Evolutionary conservation across 2,113 vertebrate species (phyloP).

Genomic region (Camelus dromedarius): DNA sequence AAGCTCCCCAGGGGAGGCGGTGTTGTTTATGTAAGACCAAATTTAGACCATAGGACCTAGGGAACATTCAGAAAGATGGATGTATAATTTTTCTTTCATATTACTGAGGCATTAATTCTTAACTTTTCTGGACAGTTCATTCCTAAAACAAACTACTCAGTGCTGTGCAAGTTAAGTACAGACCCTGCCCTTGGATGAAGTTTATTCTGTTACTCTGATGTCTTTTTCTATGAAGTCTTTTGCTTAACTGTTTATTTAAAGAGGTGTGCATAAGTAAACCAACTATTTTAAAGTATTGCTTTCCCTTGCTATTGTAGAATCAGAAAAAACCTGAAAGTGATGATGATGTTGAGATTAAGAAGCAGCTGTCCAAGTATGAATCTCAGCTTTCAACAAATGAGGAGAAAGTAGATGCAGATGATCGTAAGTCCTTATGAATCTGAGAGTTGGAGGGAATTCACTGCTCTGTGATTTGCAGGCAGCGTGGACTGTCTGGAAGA

Average conservation of each 20-base stretch:
- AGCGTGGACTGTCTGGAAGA: background rate
- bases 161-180: background rate
- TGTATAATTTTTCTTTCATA: background rate
- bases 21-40: background rate
- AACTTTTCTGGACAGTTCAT: background rate
- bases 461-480: background rate
- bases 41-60: background rate
- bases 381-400: slow-evolving; percentile 89
- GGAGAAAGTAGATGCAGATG: slow-evolving; percentile 91
- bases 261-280: background rate
- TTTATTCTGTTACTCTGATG: background rate
- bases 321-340: slow-evolving; percentile 93
- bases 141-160: background rate
- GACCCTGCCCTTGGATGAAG: background rate
- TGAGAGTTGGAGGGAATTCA: background rate
- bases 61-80: background rate
- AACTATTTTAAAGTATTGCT: slow-evolving; percentile 50
- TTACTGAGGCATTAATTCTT: background rate
- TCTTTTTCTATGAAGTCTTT: slow-evolving; percentile 8
- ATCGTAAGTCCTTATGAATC: slow-evolving; percentile 89
- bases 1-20: background rate
- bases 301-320: slow-evolving; percentile 85
- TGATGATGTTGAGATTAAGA: slow-evolving; percentile 92
- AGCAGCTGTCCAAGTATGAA: slow-evolving; percentile 86
- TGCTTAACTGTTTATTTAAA: slow-evolving; percentile 6